These are phyloP conservation scores for Sebastes fasciatus DNA, from an alignment of 2,113 vertebrate species.

Conservation along the genomic window DNA sequence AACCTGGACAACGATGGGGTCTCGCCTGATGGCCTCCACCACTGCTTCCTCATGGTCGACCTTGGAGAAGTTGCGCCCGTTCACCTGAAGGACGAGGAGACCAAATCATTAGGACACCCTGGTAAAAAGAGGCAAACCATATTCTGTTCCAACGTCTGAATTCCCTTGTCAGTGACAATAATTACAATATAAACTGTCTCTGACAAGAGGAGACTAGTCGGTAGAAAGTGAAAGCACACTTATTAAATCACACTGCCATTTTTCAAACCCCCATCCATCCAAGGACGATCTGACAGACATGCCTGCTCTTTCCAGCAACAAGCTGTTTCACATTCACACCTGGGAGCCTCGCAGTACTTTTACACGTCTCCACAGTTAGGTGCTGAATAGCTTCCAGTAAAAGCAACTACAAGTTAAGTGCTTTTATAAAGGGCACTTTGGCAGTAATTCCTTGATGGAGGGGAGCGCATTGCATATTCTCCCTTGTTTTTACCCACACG, in stretches of 20 bases:
- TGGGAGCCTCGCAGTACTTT: conserved; percentile 7
- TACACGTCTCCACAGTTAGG: conserved; percentile 5
- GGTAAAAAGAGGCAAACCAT: background rate
- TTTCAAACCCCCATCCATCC: conserved; percentile 28
- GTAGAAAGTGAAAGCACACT: background rate
- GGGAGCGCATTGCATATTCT: conserved; percentile 17
- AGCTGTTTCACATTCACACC: conserved; percentile 40
- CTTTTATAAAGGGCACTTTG: conserved; percentile 46
- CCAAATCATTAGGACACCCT: background rate
- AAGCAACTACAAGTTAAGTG: conserved; percentile 26
- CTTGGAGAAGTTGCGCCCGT: conserved; percentile 93
- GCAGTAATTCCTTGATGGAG: conserved; percentile 31
- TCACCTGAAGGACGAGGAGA: conserved; percentile 85
- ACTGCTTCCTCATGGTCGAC: conserved; percentile 91
- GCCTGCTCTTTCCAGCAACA: conserved; percentile 26
- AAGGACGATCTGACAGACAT: background rate
- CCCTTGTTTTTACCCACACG: background rate
- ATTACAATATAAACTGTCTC: background rate
- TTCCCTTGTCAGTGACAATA: background rate
- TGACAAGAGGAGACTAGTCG: background rate
- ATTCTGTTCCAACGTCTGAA: background rate
- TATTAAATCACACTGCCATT: background rate
- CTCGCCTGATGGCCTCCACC: conserved; percentile 92
- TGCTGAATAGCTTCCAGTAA: conserved; percentile 8
- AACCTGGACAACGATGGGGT: conserved; percentile 95